Evolutionary conservation across 2,797 vertebrate species (phyloP).

Genomic region (Natrix natrix): DNA sequence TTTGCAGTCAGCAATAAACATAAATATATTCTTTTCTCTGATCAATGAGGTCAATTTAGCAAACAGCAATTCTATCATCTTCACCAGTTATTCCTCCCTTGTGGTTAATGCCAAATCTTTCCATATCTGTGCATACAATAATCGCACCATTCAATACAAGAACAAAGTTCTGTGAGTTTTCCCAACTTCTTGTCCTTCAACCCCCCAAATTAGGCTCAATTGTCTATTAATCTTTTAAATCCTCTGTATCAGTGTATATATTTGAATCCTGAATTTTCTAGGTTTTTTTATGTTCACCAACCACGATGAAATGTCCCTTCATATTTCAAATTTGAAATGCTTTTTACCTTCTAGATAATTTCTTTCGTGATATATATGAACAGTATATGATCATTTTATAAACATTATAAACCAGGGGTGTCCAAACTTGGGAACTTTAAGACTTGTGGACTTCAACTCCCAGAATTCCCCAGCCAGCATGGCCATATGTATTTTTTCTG

Average conservation of each 20-base stretch:
- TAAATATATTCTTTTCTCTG: background rate
- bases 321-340: background rate
- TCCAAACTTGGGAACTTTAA: too few relatives aligned
- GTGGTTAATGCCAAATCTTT: background rate
- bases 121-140: background rate
- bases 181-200: background rate
- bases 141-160: background rate
- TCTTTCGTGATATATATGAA: background rate
- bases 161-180: background rate
- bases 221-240: background rate
- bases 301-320: background rate
- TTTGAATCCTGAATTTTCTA: background rate
- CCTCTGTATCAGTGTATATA: background rate
- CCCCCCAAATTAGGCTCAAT: background rate
- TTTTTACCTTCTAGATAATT: background rate
- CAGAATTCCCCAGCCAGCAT: too few relatives aligned
- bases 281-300: background rate
- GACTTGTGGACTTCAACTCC: too few relatives aligned
- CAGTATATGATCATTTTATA: background rate
- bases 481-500: background rate
- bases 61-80: background rate
- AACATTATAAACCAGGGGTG: background rate
- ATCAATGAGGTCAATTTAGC: background rate
- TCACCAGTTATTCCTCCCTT: background rate
- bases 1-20: background rate